Percentiles rank a stretch among this genome's conserved stretches.
phyloP scores from a whole-genome alignment of 1,140 invertebrate species.

The Drosophila busckii region DNA sequence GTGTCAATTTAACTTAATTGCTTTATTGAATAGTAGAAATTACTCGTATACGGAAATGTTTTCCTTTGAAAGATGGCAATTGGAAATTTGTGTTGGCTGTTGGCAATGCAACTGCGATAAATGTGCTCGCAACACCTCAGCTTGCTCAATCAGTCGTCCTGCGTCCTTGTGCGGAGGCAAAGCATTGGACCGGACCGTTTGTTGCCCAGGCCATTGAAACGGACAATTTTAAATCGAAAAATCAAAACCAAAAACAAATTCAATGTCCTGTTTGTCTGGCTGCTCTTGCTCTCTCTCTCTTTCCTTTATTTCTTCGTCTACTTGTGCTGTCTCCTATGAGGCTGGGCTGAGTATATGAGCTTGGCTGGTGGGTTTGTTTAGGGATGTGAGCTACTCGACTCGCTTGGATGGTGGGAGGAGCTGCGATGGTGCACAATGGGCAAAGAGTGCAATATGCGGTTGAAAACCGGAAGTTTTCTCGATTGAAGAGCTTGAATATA shows the following conservation, averaged over 20 bases:
- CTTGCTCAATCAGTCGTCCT: not conserved
- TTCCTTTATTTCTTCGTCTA: not conserved
- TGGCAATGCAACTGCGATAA: conserved; percentile 50
- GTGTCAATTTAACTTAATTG: conserved; percentile 47
- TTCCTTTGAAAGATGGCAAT: conserved; percentile 40
- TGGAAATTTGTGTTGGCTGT: conserved; percentile 28
- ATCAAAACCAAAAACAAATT: conserved; percentile 76
- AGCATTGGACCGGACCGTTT: conserved; percentile 8
- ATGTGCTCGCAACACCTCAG: conserved; percentile 56
- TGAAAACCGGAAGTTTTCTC: conserved; percentile 60
- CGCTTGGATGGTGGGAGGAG: too few species aligned
- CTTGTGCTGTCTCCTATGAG: not conserved
- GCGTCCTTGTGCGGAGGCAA: not conserved
- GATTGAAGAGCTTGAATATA: conserved; percentile 23
- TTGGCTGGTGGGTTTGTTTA: conserved; percentile 10
- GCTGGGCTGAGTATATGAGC: not conserved
- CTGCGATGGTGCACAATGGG: conserved; percentile 51
- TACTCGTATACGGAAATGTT: conserved; percentile 20
- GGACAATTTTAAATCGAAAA: conserved; percentile 73
- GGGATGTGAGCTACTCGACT: conserved; percentile 39
- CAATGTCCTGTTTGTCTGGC: conserved; percentile 68
- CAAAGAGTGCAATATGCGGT: conserved; percentile 63
- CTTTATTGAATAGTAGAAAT: conserved; percentile 55
- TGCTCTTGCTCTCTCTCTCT: conserved; percentile 11
- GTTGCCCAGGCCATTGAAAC: conserved; percentile 51